Base-by-base conservation (phyloP, 2,113 vertebrate genomes). In the Albula glossodonta region DNA sequence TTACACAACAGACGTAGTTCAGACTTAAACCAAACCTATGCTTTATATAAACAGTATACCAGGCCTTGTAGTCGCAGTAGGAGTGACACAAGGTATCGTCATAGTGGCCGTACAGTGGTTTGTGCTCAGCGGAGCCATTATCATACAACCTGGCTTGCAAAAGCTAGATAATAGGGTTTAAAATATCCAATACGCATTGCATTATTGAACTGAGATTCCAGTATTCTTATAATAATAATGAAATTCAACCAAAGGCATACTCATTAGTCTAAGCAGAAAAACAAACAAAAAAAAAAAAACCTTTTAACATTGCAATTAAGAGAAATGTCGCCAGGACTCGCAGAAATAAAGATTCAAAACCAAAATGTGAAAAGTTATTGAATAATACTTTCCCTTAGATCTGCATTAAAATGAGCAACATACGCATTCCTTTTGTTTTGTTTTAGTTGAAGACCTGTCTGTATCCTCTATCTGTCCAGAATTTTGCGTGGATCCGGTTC, bases 401-500 rank as follows among this genome's bases (percentile, higher is more conserved):
- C 49, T 50, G 31, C 57, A 70, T 70, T 19, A 8, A 83, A 50
- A 80, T 51, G 15, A 49, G 63, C 78, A 51, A 51, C 22, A 5
- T 66, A 53, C 50, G 50, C 78, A 51, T 66, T 60, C n/a, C 22
- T 66, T 83, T 15, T n/a, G n/a, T 22, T 80, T 81, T 49, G 60
- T 51, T 81, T 86, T 74, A 74, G 50, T 60, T 66, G 13, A 52
- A 82, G 63, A 81, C 57, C 85, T 86, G 80, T 25, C 56, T 86
- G 51, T 82, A 74, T 82, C 50, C 80, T 80, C 82, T 77, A 81
- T 82, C 53, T 80, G n/a, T 53, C 74, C 50, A 56, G 53, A 82
- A 17, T n/a, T 52, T 8, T 25, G 31, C 63, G 49, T 49, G 57
- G 83, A 85, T 87, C 83, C 88, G 85, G 85, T 86, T 87, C 66